Percentiles rank a stretch among this genome's conserved stretches.
Evolutionary conservation across 2,113 vertebrate genomes (phyloP).

Genomic region (Cyprinodon brontotheroides): DNA sequence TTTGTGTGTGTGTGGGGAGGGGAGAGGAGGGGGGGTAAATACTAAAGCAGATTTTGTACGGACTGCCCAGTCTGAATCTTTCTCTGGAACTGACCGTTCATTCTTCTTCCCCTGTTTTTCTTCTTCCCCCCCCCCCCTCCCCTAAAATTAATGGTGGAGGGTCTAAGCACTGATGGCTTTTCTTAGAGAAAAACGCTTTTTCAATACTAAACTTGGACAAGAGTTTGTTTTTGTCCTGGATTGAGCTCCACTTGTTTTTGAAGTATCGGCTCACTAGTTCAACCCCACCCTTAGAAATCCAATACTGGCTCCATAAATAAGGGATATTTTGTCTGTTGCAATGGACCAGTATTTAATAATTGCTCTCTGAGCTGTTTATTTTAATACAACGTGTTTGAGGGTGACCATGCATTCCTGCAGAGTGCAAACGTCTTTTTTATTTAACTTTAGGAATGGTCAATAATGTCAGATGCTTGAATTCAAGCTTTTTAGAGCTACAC

Average conservation of each 20-base stretch:
- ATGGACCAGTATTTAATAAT: constrained; percentile 47
- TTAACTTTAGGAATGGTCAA: constrained; percentile 9
- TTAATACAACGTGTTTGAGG: constrained; percentile 36
- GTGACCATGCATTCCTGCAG: constrained; percentile 43
- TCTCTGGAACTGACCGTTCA: constrained; percentile 47
- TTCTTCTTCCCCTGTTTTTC: constrained; percentile 42
- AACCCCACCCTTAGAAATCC: constrained; percentile 44
- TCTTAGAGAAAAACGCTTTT: constrained; percentile 58
- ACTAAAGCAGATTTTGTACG: constrained; percentile 61
- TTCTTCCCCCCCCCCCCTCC: constrained; percentile 18
- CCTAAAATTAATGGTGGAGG: constrained; percentile 19
- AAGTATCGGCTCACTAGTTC: constrained; percentile 47
- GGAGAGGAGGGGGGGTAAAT: constrained; percentile 56
- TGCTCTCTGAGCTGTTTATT: constrained; percentile 47
- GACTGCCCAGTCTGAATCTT: constrained; percentile 34
- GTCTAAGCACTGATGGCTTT: constrained; percentile 25
- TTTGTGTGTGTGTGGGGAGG: not conserved
- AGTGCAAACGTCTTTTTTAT: constrained; percentile 16
- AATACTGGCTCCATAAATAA: constrained; percentile 53
- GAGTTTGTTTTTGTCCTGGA: constrained; percentile 62
- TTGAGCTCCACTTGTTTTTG: constrained; percentile 46
- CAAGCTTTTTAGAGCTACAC: constrained; percentile 4
- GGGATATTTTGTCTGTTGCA: constrained; percentile 49
- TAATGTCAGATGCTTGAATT: constrained; percentile 25
- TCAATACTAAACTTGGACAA: constrained; percentile 46